Evolutionary conservation across 92 coral and sea anemone genomes (phyloP).

Genomic region (Phenganax subtilis): DNA sequence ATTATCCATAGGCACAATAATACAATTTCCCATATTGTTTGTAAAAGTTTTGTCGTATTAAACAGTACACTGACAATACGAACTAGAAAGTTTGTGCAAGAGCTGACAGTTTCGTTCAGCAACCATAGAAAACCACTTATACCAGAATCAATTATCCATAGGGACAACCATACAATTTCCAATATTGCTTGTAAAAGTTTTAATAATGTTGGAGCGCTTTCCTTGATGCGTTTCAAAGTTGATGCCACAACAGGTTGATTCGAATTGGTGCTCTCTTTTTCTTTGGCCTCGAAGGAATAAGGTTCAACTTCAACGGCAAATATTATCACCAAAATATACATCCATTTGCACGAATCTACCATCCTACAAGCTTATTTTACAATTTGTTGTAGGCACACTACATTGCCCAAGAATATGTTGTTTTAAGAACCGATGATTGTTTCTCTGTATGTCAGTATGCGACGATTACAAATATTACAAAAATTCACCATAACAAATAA

Average conservation of each 20-base stretch:
- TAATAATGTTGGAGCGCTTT: conserved; percentile 30
- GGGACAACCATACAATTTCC: conserved; percentile 47
- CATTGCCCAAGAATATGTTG: background rate
- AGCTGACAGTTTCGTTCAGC: conserved; percentile 52
- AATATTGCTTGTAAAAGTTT: conserved; percentile 28
- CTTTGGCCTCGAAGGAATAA: conserved; percentile 1
- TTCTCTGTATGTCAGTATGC: background rate
- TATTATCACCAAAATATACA: background rate
- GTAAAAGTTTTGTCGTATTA: conserved; percentile 56
- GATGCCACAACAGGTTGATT: conserved; percentile 17
- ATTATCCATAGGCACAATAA: conserved; percentile 54
- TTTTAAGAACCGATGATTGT: background rate
- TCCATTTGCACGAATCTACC: background rate
- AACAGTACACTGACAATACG: conserved; percentile 52
- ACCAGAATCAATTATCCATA: conserved; percentile 51
- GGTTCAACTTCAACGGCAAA: conserved; percentile 3
- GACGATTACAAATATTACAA: no score
- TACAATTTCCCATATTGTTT: conserved; percentile 30
- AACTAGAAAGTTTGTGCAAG: conserved; percentile 50
- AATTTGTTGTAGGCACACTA: no score
- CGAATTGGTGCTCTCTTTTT: conserved; percentile 11
- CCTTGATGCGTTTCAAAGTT: conserved; percentile 27
- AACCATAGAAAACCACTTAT: conserved; percentile 49
- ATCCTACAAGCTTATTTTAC: background rate
- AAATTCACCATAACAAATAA: no score